Evolutionary conservation across 2,113 vertebrate genomes (phyloP), one percentile per base, ranked within the genome.

Genomic region (Lepisosteus oculatus): DNA sequence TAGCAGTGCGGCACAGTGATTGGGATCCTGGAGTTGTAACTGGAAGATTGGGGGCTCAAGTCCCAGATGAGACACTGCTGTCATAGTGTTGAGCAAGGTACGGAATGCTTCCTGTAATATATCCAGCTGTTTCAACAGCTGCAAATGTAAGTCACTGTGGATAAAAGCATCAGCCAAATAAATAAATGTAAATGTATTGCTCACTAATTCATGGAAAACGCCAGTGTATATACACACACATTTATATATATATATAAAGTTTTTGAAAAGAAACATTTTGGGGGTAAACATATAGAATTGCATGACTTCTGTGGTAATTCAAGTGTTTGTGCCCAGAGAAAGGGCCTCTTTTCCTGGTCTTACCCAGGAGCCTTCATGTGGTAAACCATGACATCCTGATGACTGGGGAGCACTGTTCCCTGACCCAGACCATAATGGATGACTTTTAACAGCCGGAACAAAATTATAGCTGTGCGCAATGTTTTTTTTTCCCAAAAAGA

Each of bases 341-440:
- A 65, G 65, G 63, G 65, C 65, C 71, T 61, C 90, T 90, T 85
- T 29, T 87, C 87, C 86, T 85, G 84, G 83, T 86, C 67, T 78
- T 78, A 82, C 87, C 85, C 79, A 77, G 84, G 68, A 76, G 73
- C 81, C 91, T 81, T 73, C 29, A 73, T 73, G 72, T 73, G 72
- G 72, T 65, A 43, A 61, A 12, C 66, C 17, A n/a, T 44, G 44
- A 15, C 56, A 59, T 73, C 66, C 83, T 88, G 89, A 92, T 92
- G 90, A 90, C 78, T 82, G 89, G 91, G 88, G 76, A 79, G 84
- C 85, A 90, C 86, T 90, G 87, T 87, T 89, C 88, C 87, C 86
- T 90, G 90, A 91, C 90, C 91, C 89, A 87, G 85, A 92, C 91
- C 90, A 91, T 89, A 90, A 92, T 73, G 72, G 72, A 73, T 86